phyloP scores from a whole-genome alignment of 1,140 invertebrate genomes.

The Campoletis sonorensis region DNA sequence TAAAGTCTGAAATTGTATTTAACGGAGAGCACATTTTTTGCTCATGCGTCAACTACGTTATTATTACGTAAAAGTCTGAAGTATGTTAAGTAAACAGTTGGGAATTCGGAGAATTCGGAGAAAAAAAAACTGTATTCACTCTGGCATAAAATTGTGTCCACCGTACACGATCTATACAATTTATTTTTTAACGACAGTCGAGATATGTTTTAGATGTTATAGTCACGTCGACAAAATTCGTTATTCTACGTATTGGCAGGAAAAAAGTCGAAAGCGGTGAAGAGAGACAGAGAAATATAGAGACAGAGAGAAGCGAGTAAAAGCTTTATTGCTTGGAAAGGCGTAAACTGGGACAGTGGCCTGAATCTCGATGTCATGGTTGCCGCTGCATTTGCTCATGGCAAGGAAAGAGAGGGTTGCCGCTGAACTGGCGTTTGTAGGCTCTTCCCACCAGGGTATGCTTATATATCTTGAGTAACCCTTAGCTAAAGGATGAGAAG shows the following conservation, averaged over 20 bases:
- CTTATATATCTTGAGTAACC: background rate
- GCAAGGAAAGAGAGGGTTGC: constrained; percentile 53
- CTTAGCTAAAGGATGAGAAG: constrained; percentile 11
- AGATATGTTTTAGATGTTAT: constrained; percentile 2
- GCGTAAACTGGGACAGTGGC: constrained; percentile 72
- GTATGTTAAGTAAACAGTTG: no score
- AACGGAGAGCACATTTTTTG: no score
- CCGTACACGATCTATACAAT: no score
- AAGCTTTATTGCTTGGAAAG: constrained; percentile 65
- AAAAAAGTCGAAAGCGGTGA: background rate
- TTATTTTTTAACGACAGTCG: no score
- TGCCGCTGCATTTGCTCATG: constrained; percentile 62
- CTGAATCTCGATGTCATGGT: constrained; percentile 72
- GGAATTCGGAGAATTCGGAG: no score
- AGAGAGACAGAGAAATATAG: background rate
- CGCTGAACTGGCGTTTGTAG: constrained; percentile 55
- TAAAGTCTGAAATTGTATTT: no score
- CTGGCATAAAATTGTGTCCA: no score
- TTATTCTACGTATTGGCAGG: constrained; percentile 32
- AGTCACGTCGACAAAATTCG: constrained; percentile 35
- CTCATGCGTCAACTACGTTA: no score
- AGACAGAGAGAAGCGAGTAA: constrained; percentile 52
- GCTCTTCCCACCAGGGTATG: constrained; percentile 15
- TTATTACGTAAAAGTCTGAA: no score
- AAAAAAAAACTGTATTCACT: no score